A percentile compares a stretch with the other conserved stretches of the same genome.
These are phyloP conservation scores for Hemitrygon akajei DNA, from an alignment of 2,797 vertebrate genomes.

Conservation along the genomic window DNA sequence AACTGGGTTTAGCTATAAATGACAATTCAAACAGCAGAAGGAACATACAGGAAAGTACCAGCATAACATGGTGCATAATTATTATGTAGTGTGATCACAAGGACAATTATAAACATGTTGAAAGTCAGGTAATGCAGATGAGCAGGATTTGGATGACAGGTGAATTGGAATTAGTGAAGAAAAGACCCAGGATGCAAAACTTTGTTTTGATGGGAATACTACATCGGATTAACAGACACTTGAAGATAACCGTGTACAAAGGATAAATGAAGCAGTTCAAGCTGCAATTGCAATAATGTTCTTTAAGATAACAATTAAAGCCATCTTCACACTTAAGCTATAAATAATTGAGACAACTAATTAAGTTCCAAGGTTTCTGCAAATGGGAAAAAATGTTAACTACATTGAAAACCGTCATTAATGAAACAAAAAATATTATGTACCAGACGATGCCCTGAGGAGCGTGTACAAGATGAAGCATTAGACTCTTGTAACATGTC, in stretches of 20 bases:
- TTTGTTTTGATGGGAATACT: too few species aligned
- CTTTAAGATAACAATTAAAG: neutral
- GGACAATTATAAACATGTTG: too few species aligned
- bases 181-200: too few species aligned
- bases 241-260: neutral
- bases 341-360: neutral
- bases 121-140: too few species aligned
- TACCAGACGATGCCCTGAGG: conserved; percentile 62
- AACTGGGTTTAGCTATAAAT: neutral
- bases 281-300: neutral
- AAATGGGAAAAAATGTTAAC: neutral
- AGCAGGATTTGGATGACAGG: too few species aligned
- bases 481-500: conserved; percentile 56
- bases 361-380: neutral
- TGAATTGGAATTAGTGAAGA: too few species aligned
- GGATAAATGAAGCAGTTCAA: neutral
- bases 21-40: neutral
- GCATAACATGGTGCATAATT: too few species aligned
- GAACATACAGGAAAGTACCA: too few species aligned
- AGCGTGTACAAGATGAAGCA: conserved; percentile 54
- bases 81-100: too few species aligned
- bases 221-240: neutral
- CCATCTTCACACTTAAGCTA: neutral
- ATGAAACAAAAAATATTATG: conserved; percentile 51
- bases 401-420: neutral